phyloP scores from a whole-genome alignment of 2,113 vertebrate species.

The Scalopus aquaticus region DNA sequence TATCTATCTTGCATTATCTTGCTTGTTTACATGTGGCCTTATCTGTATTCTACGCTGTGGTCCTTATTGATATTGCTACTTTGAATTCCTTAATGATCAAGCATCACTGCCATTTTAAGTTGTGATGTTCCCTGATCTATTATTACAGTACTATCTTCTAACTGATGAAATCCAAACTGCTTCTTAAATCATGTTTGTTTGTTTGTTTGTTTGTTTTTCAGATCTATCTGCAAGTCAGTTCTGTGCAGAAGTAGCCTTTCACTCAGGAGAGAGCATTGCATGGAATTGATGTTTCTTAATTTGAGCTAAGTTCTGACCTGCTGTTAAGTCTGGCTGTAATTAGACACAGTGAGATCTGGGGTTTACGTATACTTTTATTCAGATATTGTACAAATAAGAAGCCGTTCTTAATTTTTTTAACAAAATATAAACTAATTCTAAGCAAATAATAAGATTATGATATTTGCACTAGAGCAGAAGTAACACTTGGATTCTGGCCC shows the following conservation, averaged over 20 bases:
- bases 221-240: not conserved
- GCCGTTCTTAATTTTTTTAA: not conserved
- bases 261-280: not conserved
- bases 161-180: not conserved
- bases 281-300: not conserved
- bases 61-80: not conserved
- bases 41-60: not conserved
- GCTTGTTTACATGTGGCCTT: not conserved
- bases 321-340: not conserved
- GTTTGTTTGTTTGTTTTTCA: not conserved
- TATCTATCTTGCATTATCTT: not conserved
- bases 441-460: conserved; percentile 30
- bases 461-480: not conserved
- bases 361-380: conserved; percentile 8
- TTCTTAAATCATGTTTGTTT: not conserved
- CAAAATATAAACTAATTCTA: conserved; percentile 54
- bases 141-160: not conserved
- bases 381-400: conserved; percentile 14
- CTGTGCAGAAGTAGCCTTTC: not conserved
- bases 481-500: conserved; percentile 15
- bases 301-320: conserved; percentile 12
- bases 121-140: not conserved
- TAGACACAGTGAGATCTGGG: not conserved
- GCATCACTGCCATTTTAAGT: not conserved
- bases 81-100: conserved; percentile 3